phyloP scores from a whole-genome alignment of 2,797 vertebrate species.

The Oreochromis grahami region DNA sequence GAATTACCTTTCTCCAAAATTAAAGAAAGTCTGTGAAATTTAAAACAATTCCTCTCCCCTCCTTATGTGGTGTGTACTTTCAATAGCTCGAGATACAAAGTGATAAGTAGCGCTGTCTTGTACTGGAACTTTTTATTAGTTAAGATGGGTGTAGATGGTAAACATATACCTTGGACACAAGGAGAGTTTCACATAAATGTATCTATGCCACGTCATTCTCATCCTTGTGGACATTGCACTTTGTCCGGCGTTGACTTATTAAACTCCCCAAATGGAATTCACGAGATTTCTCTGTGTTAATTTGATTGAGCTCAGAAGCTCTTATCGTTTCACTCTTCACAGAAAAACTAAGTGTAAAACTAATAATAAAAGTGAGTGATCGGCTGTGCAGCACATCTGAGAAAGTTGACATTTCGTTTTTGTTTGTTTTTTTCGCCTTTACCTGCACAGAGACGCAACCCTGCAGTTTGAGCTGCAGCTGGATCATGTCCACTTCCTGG shows the following conservation, averaged over 20 bases:
- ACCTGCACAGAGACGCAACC: constrained; percentile 98
- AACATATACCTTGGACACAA: background rate
- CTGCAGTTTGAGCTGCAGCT: constrained; percentile 95
- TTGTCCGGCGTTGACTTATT: no score
- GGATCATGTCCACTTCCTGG: constrained; percentile 89
- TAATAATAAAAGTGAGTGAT: rapidly evolving
- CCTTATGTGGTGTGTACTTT: background rate
- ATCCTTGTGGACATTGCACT: no score
- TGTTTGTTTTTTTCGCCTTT: rapidly evolving
- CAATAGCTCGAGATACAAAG: background rate
- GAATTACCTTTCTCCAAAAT: background rate
- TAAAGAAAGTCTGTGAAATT: background rate
- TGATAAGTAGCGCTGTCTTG: rapidly evolving
- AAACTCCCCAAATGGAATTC: no score
- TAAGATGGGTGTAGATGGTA: background rate
- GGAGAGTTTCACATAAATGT: background rate
- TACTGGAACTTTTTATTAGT: background rate
- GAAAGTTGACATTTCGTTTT: rapidly evolving
- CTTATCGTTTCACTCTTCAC: background rate
- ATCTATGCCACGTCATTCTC: no score
- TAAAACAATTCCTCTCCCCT: background rate
- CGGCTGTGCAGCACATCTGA: background rate
- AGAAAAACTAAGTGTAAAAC: background rate
- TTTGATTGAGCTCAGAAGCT: no score
- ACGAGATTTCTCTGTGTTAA: no score